Evolutionary conservation across 2,113 vertebrate species (phyloP).

Genomic region (Sapayoa aenigma): DNA sequence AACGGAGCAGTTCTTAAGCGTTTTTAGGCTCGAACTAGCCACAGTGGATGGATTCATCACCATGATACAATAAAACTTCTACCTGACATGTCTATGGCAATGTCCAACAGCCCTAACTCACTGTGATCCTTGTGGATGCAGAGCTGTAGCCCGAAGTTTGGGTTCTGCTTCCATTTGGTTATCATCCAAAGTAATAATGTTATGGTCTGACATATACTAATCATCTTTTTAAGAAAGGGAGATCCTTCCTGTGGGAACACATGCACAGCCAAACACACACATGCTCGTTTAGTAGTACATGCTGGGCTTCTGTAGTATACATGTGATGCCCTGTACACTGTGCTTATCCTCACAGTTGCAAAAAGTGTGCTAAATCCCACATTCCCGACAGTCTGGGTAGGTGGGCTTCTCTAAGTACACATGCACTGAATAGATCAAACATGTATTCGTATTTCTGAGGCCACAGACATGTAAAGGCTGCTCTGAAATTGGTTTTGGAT

Average conservation of each 20-base stretch:
- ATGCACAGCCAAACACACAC: neutral
- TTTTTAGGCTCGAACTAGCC: neutral
- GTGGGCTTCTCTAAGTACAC: neutral
- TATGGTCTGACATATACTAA: accelerated
- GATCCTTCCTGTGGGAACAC: neutral
- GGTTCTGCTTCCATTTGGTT: neutral
- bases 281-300: too few species aligned
- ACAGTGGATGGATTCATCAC: neutral
- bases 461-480: neutral
- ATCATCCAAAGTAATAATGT: neutral
- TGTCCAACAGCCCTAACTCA: neutral
- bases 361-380: neutral
- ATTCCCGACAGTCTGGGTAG: neutral
- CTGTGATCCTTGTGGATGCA: neutral
- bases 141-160: neutral
- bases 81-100: accelerated
- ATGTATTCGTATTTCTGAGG: neutral
- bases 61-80: neutral
- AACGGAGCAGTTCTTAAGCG: too few species aligned
- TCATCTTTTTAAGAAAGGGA: neutral
- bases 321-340: neutral
- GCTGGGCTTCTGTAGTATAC: neutral
- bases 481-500: neutral
- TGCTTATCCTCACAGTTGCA: neutral
- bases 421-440: neutral